phyloP scores from a whole-genome alignment of 2,797 vertebrate genomes.

The Spinibarbus caldwelli region DNA sequence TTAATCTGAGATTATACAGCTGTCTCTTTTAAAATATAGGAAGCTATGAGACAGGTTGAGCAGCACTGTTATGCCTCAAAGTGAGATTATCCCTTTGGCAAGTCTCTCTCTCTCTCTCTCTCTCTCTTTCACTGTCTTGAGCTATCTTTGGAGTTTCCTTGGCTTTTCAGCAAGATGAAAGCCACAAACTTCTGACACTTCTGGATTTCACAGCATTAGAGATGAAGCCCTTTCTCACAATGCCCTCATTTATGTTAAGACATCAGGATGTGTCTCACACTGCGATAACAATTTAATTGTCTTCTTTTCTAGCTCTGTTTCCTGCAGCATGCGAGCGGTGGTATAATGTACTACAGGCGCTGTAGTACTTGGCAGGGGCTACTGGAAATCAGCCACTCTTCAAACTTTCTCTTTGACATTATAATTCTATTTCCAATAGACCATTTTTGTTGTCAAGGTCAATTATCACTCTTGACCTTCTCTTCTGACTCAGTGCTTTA shows the following conservation, averaged over 20 bases:
- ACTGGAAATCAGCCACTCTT: background rate
- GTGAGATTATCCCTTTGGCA: conserved; percentile 45
- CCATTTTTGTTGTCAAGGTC: conserved; percentile 55
- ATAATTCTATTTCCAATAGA: conserved; percentile 35
- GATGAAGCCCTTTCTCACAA: background rate
- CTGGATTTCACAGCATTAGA: conserved; percentile 37
- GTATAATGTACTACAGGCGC: background rate
- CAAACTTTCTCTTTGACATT: conserved; percentile 29
- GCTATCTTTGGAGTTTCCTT: conserved; percentile 34
- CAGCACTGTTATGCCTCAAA: conserved; percentile 30
- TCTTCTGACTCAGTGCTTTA: conserved; percentile 10
- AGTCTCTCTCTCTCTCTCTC: conserved; percentile 1
- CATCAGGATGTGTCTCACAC: background rate
- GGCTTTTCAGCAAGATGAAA: conserved; percentile 31
- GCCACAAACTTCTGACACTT: conserved; percentile 38
- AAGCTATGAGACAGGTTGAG: conserved; percentile 33
- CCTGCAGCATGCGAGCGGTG: background rate
- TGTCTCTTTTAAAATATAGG: conserved; percentile 45
- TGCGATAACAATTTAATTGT: conserved; percentile 17
- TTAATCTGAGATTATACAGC: conserved; percentile 56
- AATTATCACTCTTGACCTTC: conserved; percentile 45
- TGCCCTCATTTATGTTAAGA: conserved; percentile 23
- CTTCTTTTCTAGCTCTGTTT: conserved; percentile 2
- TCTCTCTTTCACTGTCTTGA: conserved; percentile 14
- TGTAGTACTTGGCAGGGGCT: background rate